Base-by-base conservation (phyloP, 2,888 invertebrate genomes). In the Chelonus formosanus region DNA sequence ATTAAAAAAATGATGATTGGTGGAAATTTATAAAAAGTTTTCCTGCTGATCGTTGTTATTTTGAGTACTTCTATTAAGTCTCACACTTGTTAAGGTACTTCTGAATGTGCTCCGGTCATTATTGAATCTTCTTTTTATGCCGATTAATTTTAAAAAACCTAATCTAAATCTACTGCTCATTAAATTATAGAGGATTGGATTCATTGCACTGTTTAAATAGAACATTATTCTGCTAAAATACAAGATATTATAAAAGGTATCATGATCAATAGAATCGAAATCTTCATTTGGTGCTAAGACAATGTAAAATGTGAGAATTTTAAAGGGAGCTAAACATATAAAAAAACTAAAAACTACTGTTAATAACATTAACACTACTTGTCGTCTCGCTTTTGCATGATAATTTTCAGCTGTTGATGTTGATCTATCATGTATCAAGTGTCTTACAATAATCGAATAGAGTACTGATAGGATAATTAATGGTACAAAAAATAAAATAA, bases 81-180 rank as follows among this genome's bases (percentile, higher is more conserved):
- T 74, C 3, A 69, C 73, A 31, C 72, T 73, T 32, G 70, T 84
- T 50, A 87, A 86, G 69, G 86, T 88, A 10, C 86, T 86, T 58
- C 87, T 83, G 43, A 87, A 79, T 7, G 88, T 87, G 58, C 84
- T 81, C 67, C 85, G 80, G 55, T 75, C 79, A 50, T 63, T 84
- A 10, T 80, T 75, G n/a, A 84, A 84, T 60, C 85, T 85, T 65
- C 85, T 86, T 65, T 86, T 86, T 72, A 88, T 86, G 50, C 89
- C 87, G 76, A 90, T 92, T 0, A 93, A 87, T 77, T 88, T 88
- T 64, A 90, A 86, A 76, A 94, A 94, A 0, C 93, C 94, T 64
- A 90, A 88, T 3, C 96, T 89, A 80, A 96, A 96, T 85, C 95
- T 95, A 3, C 94, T 93, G 50, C 94, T 95, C 92, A 96, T 94